Conservation (phyloP, 1,140 invertebrate species). For the Venustaconcha ellipsiformis region DNA sequence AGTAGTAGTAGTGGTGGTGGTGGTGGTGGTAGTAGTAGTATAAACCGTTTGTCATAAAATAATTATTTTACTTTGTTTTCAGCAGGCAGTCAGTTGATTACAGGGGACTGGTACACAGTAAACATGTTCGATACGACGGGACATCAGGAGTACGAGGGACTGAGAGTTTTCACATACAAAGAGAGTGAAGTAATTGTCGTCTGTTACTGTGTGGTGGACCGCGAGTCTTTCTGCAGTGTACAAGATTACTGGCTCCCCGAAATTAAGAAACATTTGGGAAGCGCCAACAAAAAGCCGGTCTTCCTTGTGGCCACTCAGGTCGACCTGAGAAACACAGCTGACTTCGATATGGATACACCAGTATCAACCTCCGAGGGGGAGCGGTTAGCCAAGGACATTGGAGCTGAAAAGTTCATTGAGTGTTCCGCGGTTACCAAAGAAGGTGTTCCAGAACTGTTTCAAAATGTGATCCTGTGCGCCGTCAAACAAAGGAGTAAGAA, state of each 20-base stretch:
- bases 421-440: conserved; percentile 74
- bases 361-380: conserved; percentile 81
- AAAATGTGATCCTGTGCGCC: too few species aligned
- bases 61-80: conserved; percentile 12
- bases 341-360: conserved; percentile 76
- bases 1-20: conserved; percentile 5
- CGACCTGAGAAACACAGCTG: conserved; percentile 62
- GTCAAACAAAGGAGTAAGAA: too few species aligned
- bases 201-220: conserved; percentile 98
- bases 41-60: not conserved
- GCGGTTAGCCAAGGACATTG: conserved; percentile 75
- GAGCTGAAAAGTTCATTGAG: conserved; percentile 90
- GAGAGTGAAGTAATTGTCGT: conserved; percentile 93
- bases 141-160: conserved; percentile 21
- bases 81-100: conserved; percentile 7
- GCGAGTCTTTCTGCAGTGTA: conserved; percentile 98
- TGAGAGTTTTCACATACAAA: conserved; percentile 18
- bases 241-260: conserved; percentile 82
- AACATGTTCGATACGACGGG: conserved; percentile 25
- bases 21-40: too few species aligned
- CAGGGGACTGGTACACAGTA: conserved; percentile 14
- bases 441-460: too few species aligned
- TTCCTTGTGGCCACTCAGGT: conserved; percentile 77
- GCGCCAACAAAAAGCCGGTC: conserved; percentile 77
- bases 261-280: conserved; percentile 66